These are phyloP conservation scores for Sebastes ruberrimus DNA, from an alignment of 2,797 vertebrate species.

Conservation along the genomic window DNA sequence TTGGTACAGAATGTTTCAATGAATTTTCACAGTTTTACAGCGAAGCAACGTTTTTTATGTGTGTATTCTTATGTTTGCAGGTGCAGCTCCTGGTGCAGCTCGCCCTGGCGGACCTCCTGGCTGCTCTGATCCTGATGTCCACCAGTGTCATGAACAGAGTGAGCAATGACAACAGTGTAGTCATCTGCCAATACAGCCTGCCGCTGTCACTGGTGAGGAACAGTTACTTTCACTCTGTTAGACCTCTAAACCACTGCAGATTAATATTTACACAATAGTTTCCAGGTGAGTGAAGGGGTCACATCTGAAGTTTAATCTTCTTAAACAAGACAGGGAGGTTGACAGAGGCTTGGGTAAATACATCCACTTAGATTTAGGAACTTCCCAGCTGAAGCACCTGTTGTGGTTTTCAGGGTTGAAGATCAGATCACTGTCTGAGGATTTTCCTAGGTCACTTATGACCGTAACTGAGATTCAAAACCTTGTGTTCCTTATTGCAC, in stretches of 20 bases:
- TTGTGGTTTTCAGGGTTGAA: not conserved
- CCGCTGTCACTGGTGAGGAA: slow-evolving; percentile 83
- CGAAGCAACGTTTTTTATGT: not conserved
- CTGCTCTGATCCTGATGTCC: slow-evolving; percentile 73
- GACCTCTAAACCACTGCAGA: not conserved
- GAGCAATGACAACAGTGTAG: not conserved
- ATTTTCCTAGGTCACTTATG: not conserved
- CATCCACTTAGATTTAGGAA: not conserved
- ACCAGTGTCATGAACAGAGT: slow-evolving; percentile 69
- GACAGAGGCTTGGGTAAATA: not conserved
- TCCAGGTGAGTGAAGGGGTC: not conserved
- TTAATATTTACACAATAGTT: slow-evolving; percentile 1
- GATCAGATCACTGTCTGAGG: not conserved
- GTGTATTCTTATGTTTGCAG: slow-evolving; percentile 59
- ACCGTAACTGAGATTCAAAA: not conserved
- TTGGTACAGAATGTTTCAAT: not conserved
- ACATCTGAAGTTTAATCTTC: not conserved
- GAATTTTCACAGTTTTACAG: not conserved
- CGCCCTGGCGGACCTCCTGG: slow-evolving; percentile 84
- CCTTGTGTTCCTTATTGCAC: not conserved
- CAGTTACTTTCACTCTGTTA: not conserved
- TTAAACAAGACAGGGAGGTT: not conserved
- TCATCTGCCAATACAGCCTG: slow-evolving; percentile 71
- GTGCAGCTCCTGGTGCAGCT: slow-evolving; percentile 84
- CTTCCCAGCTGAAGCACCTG: not conserved